Evolutionary conservation across 1,140 invertebrate genomes (phyloP).

Genomic region (Chelonus insularis): DNA sequence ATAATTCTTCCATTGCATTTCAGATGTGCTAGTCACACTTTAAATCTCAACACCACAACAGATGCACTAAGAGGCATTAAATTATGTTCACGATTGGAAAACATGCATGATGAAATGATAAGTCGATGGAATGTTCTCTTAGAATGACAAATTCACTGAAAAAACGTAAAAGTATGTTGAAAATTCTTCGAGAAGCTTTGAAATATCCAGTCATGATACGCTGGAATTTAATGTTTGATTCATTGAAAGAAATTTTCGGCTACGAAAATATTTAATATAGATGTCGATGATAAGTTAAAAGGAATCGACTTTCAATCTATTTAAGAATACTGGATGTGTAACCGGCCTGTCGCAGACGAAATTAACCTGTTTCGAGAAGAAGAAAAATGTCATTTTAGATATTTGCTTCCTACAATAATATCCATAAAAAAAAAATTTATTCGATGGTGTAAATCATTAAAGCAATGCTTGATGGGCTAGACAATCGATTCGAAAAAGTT

Average conservation of each 20-base stretch:
- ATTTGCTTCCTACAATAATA: slow-evolving; percentile 21
- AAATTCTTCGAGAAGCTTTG: slow-evolving; percentile 24
- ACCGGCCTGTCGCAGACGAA: slow-evolving; percentile 14
- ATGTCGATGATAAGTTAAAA: background rate
- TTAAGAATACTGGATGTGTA: slow-evolving; percentile 15
- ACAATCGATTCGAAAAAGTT: slow-evolving; percentile 15
- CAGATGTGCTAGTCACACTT: slow-evolving; percentile 22
- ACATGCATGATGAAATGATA: slow-evolving; percentile 14
- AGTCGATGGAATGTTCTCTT: slow-evolving; percentile 27
- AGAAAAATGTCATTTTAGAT: background rate
- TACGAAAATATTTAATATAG: background rate
- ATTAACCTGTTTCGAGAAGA: slow-evolving; percentile 25
- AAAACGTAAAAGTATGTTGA: slow-evolving; percentile 26
- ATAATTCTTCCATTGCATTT: slow-evolving; percentile 8
- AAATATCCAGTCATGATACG: slow-evolving; percentile 27
- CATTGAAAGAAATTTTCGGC: slow-evolving; percentile 12
- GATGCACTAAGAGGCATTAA: slow-evolving; percentile 10
- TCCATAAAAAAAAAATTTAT: slow-evolving; percentile 1
- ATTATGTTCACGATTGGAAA: background rate
- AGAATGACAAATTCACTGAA: slow-evolving; percentile 28
- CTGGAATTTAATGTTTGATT: slow-evolving; percentile 36
- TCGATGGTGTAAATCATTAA: background rate
- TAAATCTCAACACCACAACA: slow-evolving; percentile 17
- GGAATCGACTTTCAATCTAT: background rate
- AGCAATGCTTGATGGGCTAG: too few species aligned